Percentiles rank a stretch among this genome's conserved stretches.
These are phyloP conservation scores for Oreonectes daqikongensis DNA, from an alignment of 2,797 vertebrate genomes.

Conservation along the genomic window DNA sequence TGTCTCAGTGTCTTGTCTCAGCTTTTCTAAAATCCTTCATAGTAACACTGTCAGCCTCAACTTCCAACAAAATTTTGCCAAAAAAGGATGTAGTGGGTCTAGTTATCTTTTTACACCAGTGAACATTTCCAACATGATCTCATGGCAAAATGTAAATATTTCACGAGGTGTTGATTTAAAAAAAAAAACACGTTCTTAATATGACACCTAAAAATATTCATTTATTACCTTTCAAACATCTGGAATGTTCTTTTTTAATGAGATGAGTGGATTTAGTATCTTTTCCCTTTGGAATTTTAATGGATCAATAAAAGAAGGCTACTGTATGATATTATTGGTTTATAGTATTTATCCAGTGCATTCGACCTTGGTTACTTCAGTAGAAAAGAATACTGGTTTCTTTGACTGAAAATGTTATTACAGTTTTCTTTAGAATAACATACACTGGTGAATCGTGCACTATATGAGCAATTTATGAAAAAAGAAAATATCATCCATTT, in stretches of 20 bases:
- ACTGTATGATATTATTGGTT: background rate
- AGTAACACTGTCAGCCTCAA: background rate
- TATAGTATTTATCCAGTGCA: background rate
- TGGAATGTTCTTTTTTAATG: background rate
- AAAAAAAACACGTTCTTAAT: too few species aligned
- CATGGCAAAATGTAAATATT: too few species aligned
- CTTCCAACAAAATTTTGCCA: background rate
- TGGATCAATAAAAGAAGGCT: background rate
- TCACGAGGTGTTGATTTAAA: too few species aligned
- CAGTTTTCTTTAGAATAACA: background rate
- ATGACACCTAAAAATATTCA: too few species aligned
- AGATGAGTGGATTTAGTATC: background rate
- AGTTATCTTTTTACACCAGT: too few species aligned
- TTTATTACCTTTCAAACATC: too few species aligned
- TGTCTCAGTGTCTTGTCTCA: slow-evolving; percentile 33
- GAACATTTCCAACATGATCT: background rate
- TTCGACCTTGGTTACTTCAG: background rate
- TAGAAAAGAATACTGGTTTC: background rate
- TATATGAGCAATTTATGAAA: background rate
- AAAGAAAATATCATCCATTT: background rate
- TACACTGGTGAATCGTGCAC: background rate
- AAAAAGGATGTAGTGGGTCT: background rate
- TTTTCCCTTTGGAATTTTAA: background rate
- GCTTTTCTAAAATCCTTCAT: slow-evolving; percentile 5
- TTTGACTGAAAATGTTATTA: background rate